Evolutionary conservation across 2,888 invertebrate genomes (phyloP).

Genomic region (Ophion ventricosus): DNA sequence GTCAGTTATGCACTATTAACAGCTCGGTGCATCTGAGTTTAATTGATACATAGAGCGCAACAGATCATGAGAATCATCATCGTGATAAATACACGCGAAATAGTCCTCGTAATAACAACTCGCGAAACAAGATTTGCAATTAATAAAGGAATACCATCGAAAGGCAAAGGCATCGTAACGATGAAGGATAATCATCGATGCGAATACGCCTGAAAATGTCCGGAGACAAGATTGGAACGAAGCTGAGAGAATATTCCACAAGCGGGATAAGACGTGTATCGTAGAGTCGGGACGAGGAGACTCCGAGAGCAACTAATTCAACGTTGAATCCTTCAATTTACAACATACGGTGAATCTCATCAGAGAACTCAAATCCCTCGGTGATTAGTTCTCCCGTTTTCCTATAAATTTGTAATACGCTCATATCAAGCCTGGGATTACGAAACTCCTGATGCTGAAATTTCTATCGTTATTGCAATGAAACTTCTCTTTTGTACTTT

Average conservation of each 20-base stretch:
- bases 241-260: neutral
- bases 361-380: conserved; percentile 66
- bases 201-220: neutral
- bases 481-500: too few species aligned
- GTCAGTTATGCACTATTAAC: conserved; percentile 69
- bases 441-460: conserved; percentile 51
- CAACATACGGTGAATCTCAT: conserved; percentile 63
- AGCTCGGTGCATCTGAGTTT: conserved; percentile 69
- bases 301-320: conserved; percentile 56
- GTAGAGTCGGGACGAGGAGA: conserved; percentile 32
- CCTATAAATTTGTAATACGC: conserved; percentile 49
- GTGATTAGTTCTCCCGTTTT: conserved; percentile 62
- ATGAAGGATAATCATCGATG: neutral
- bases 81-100: conserved; percentile 52
- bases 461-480: neutral
- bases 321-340: conserved; percentile 57
- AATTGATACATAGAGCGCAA: conserved; percentile 63
- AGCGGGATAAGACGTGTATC: conserved; percentile 21
- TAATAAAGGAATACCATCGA: neutral
- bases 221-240: neutral
- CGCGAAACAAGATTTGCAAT: neutral
- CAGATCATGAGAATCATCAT: conserved; percentile 54
- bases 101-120: conserved; percentile 2
- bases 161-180: too few species aligned
- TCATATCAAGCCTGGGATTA: conserved; percentile 61